Evolutionary conservation across 1,140 invertebrate genomes (phyloP), one percentile per base, ranked within the genome.

Genomic region (Diprion similis): DNA sequence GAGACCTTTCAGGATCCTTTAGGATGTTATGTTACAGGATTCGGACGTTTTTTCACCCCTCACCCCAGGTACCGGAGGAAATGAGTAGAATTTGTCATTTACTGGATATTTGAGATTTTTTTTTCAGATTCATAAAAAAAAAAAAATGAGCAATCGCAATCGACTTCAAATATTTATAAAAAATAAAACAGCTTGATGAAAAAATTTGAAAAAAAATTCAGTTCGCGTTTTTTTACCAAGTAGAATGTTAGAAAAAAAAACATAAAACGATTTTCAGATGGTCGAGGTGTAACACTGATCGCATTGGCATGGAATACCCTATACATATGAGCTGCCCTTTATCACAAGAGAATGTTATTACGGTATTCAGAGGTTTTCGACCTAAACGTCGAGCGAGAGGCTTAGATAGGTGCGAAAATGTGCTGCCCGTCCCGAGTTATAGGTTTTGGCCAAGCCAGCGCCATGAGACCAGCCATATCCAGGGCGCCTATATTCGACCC

Each of bases 331-430:
- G 78, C 76, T 75, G 71, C 70, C 73, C 77, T 80, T 80, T 76
- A 74, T 47, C 70, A 80, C 79, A 80, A 80, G 77, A 75, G 74
- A 74, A 69, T 66, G 71, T 75, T 73, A 78, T 78, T 80, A 69
- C 64, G 71, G 73, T 73, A 78, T 78, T 80, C 77, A 69, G 73
- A 67, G 69, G 73, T 80, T 76, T 76, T 76, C 67, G 64, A 68
- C 75, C 46, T 67, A 51, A 70, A 70, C 68, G 70, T 37, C 51
- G 18, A 67, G 24, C 18, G 8, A 18, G 68, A 74, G 73, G 24
- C 24, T 59, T 17, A 9, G n/a, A 59, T 59, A 8, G 51, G 51
- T 59, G 73, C 70, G 73, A 46, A 48, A 66, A 51, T 70, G 73
- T 24, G 68, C 69, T 46, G 13, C 37, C 45, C 18, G 72, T 37